Base-by-base conservation (phyloP, 2,797 vertebrate species). In the Pseudochromis fuscus region DNA sequence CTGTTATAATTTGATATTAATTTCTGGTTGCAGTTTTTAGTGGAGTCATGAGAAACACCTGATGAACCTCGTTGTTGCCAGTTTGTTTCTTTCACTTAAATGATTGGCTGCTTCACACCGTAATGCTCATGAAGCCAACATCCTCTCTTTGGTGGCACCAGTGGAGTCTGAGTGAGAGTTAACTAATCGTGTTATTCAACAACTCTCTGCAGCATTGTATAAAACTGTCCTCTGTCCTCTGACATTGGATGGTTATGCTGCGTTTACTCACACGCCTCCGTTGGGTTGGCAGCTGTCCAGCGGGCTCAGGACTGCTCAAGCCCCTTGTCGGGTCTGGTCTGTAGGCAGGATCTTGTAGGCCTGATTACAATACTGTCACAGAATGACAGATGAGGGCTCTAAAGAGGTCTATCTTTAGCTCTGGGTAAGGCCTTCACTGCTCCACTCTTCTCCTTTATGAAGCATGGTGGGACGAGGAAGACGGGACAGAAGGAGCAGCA, bases 291-390 rank as follows among this genome's bases (percentile, higher is more conserved):
- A 66, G 66, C 67, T 66, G 59, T 90, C 89, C 88, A 92, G 75
- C 23, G 4, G n/a, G 55, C 75, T 73, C 79, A 72, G 58, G 64
- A 82, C 78, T n/a, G 67, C 71, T 88, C 77, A 21, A 84, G 81
- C 53, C 79, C 68, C 85, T 83, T 61, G 85, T 84, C 58, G n/a
- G 72, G 85, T 67, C 84, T 61, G 28, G 82, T 70, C 70, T 87
- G 72, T 81, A 82, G 88, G 81, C 81, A 88, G 84, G 83, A 87
- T 89, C 84, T 79, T 85, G 78, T 68, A 58, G 81, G 75, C 83
- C 77, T 92, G 89, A 90, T 91, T 93, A 92, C 87, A 91, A 89
- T 83, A 89, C 85, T 92, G 92, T 91, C 88, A 84, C 65, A 66
- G 68, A 72, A 89, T 91, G 89, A 94, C 83, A 85, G 79, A 94